Conservation (phyloP, 2,888 invertebrate species). For the Perizoma affinitatum region DNA sequence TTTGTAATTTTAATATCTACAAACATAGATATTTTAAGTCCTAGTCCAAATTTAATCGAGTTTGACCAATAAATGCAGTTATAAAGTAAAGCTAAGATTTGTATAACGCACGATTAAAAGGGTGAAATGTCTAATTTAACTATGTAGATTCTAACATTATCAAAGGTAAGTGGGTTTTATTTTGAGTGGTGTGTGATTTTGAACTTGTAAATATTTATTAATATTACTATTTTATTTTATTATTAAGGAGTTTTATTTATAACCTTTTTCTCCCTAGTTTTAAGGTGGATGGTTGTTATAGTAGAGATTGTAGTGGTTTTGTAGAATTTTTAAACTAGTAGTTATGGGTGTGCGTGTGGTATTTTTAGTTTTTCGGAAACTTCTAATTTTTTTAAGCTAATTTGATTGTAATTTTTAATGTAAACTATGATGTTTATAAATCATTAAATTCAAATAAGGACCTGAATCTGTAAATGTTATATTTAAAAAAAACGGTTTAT, state of each 20-base stretch:
- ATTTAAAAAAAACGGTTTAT: no score
- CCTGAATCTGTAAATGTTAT: no score
- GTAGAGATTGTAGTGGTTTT: constrained; percentile 17
- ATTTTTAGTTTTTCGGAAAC: constrained; percentile 14
- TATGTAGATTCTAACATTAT: constrained; percentile 14
- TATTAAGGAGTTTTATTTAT: constrained; percentile 36
- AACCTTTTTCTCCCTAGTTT: constrained; percentile 34
- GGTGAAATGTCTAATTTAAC: no score
- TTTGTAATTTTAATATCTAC: constrained; percentile 2
- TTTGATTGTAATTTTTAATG: no score
- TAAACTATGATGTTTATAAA: no score
- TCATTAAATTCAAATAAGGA: no score
- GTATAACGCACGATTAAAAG: no score
- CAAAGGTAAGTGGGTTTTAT: constrained; percentile 23
- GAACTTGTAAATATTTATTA: constrained; percentile 32
- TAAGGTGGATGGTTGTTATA: constrained; percentile 40
- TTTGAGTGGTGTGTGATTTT: constrained; percentile 19
- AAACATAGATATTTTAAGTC: background rate
- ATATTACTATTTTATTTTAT: constrained; percentile 25
- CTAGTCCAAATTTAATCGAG: no score
- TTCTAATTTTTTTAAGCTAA: no score
- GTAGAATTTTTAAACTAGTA: constrained; percentile 13
- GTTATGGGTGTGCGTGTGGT: constrained; percentile 5
- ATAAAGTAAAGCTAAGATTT: no score
- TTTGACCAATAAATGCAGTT: no score